Conservation (phyloP, 2,113 vertebrate species). For the Sinosuthora webbiana region DNA sequence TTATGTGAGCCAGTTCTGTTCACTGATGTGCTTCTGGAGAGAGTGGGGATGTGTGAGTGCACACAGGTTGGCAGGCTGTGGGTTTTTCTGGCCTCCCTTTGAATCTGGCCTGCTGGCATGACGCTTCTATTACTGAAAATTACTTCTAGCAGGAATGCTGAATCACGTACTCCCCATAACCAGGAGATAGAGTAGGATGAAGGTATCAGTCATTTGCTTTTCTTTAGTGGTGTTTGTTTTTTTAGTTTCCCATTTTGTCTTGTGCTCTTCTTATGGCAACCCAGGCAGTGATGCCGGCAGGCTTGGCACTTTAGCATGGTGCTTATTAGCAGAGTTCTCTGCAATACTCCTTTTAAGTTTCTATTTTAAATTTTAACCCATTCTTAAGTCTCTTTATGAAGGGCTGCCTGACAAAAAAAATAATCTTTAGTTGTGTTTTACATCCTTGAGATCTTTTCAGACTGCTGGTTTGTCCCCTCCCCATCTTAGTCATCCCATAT, state of each 20-base stretch:
- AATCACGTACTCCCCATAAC: conserved; percentile 40
- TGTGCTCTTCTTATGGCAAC: neutral
- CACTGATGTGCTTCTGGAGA: neutral
- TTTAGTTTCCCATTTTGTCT: neutral
- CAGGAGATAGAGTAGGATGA: conserved; percentile 1
- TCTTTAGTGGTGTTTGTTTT: neutral
- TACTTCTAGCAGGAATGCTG: conserved; percentile 45
- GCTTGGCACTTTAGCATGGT: neutral
- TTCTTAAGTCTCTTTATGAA: neutral
- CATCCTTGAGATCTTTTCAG: conserved; percentile 52
- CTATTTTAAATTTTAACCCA: neutral
- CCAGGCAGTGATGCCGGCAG: neutral
- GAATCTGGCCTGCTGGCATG: conserved; percentile 44
- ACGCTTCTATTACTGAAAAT: conserved; percentile 31
- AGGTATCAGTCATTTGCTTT: neutral
- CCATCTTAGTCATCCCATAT: conserved; percentile 56
- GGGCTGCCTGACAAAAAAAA: neutral
- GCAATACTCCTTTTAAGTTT: neutral
- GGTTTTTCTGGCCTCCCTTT: conserved; percentile 12
- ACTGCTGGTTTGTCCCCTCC: conserved; percentile 39
- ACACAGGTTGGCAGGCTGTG: neutral
- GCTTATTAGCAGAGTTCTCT: neutral
- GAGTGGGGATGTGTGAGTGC: neutral
- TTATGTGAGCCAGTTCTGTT: neutral
- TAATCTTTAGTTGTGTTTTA: neutral